phyloP scores from a whole-genome alignment of 2,113 vertebrate genomes.

The Phaethornis superciliosus region DNA sequence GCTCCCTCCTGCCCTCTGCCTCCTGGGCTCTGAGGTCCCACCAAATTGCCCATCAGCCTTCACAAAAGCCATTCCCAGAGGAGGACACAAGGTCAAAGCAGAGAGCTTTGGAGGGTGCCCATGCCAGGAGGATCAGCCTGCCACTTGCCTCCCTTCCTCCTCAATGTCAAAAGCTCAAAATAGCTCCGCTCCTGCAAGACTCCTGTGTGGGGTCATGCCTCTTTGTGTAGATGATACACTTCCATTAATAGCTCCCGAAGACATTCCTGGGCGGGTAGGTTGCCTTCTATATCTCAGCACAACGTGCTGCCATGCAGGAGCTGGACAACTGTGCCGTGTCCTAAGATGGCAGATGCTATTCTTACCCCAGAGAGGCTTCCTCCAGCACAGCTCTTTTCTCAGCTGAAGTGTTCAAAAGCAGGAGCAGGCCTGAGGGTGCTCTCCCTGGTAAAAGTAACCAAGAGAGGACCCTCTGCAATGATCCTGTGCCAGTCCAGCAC shows the following conservation, averaged over 20 bases:
- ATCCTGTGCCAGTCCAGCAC: rapidly evolving
- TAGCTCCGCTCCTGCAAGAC: background rate
- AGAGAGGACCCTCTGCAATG: background rate
- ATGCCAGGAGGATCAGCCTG: background rate
- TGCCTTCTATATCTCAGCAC: background rate
- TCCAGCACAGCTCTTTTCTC: background rate
- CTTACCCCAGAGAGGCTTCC: slow-evolving; percentile 18
- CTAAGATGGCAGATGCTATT: slow-evolving; percentile 51
- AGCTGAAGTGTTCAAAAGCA: background rate
- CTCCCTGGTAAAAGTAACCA: background rate
- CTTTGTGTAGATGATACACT: background rate
- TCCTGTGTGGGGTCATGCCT: background rate
- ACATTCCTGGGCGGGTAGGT: slow-evolving; percentile 60
- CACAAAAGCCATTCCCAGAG: background rate
- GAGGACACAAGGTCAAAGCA: background rate
- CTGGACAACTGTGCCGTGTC: slow-evolving; percentile 25
- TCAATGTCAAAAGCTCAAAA: background rate
- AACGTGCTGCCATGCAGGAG: background rate
- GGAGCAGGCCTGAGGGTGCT: background rate
- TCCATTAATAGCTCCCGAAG: slow-evolving; percentile 44
- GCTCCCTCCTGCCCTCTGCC: background rate
- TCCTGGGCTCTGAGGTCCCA: background rate
- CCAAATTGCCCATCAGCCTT: background rate
- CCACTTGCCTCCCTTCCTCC: background rate
- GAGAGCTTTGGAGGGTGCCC: background rate